A percentile compares a stretch with the other conserved stretches of the same genome.
Conservation (phyloP, 2,113 vertebrate genomes). For the Verasper variegatus region DNA sequence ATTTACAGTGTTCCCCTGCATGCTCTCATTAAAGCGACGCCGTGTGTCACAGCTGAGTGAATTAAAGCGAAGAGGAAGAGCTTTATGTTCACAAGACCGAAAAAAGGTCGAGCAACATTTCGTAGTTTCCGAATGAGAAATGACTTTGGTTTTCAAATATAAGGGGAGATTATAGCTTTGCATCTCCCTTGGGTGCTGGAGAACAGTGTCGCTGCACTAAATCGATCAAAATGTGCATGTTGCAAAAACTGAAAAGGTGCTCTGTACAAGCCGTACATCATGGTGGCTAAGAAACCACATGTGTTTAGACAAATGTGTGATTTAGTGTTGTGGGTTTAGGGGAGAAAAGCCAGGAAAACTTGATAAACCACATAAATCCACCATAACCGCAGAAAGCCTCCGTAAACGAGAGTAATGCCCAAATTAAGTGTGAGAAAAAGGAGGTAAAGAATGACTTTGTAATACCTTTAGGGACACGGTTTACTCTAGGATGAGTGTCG, state of each 20-base stretch:
- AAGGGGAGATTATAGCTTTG: background rate
- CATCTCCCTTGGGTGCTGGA: slow-evolving; percentile 19
- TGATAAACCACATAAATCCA: slow-evolving; percentile 80
- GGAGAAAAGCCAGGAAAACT: slow-evolving; percentile 77
- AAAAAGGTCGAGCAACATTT: background rate
- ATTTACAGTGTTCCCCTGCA: slow-evolving; percentile 52
- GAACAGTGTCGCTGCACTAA: slow-evolving; percentile 7
- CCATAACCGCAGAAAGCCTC: slow-evolving; percentile 75
- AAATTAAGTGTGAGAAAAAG: slow-evolving; percentile 86
- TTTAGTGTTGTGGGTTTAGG: slow-evolving; percentile 62
- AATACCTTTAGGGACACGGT: slow-evolving; percentile 81
- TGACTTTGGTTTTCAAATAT: background rate
- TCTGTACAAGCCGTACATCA: slow-evolving; percentile 35
- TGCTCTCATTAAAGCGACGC: slow-evolving; percentile 33
- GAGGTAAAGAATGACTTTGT: slow-evolving; percentile 79
- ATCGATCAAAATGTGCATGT: slow-evolving; percentile 20
- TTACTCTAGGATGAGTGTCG: slow-evolving; percentile 83
- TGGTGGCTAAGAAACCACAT: slow-evolving; percentile 62
- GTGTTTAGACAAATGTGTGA: slow-evolving; percentile 75
- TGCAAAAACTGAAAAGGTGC: slow-evolving; percentile 51
- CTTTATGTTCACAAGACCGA: background rate
- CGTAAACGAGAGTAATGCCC: slow-evolving; percentile 77
- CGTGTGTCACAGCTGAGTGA: slow-evolving; percentile 20
- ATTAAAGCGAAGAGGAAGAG: slow-evolving; percentile 13
- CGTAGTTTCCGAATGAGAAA: slow-evolving; percentile 17